Percentiles rank a stretch among this genome's conserved stretches.
phyloP scores from a whole-genome alignment of 1,140 invertebrate genomes.

The Trichonephila inaurata region DNA sequence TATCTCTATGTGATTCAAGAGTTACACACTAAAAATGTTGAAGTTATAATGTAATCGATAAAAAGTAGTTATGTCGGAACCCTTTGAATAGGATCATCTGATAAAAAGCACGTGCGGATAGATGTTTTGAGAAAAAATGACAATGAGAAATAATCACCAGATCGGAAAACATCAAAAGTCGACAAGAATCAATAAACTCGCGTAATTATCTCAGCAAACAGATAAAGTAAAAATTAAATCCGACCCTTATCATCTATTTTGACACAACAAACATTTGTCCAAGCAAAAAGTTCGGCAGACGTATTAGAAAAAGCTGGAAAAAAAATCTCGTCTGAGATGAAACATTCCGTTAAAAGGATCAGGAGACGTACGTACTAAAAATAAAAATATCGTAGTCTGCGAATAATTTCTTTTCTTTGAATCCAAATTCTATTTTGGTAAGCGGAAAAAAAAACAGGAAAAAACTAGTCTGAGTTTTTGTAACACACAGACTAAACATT shows the following conservation, averaged over 20 bases:
- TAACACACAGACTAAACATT: slow-evolving; percentile 26
- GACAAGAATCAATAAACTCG: neutral
- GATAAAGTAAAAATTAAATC: neutral
- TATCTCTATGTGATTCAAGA: too few relatives aligned
- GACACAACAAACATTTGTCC: neutral
- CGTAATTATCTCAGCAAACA: neutral
- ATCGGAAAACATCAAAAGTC: neutral
- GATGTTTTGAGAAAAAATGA: neutral
- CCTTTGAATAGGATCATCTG: too few relatives aligned
- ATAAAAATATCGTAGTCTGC: slow-evolving; percentile 54
- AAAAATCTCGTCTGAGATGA: slow-evolving; percentile 2
- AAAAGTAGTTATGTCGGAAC: too few relatives aligned
- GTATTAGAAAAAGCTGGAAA: slow-evolving; percentile 13
- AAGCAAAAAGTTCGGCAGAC: neutral
- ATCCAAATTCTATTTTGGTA: slow-evolving; percentile 45
- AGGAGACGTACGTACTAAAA: slow-evolving; percentile 47
- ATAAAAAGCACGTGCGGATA: too few relatives aligned
- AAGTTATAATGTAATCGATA: too few relatives aligned
- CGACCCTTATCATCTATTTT: neutral
- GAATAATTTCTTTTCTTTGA: slow-evolving; percentile 55
- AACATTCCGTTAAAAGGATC: slow-evolving; percentile 41
- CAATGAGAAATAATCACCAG: neutral
- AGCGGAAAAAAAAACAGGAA: neutral
- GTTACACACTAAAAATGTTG: too few relatives aligned
- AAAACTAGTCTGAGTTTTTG: slow-evolving; percentile 37